A percentile compares a stretch with the other conserved stretches of the same genome.
Evolutionary conservation across 2,113 vertebrate genomes (phyloP).

Genomic region (Notarius lentiginosus): DNA sequence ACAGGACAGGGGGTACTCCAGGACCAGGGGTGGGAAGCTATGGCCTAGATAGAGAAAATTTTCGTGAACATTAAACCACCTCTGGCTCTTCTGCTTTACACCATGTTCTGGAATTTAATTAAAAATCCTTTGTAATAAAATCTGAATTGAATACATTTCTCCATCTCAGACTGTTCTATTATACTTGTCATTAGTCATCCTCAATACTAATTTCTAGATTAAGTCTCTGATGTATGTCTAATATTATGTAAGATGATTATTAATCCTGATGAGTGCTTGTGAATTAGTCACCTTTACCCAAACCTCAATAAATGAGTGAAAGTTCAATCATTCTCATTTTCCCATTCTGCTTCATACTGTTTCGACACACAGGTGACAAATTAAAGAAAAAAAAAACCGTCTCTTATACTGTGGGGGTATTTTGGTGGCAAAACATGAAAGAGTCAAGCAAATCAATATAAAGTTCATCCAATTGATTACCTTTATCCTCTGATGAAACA

Average conservation of each 20-base stretch:
- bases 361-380: not conserved
- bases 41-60: not conserved
- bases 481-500: not conserved
- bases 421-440: not conserved
- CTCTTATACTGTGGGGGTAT: not conserved
- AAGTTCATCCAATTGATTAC: not conserved
- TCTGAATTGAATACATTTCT: not conserved
- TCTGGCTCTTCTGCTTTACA: not conserved
- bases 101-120: not conserved
- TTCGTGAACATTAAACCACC: not conserved
- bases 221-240: not conserved
- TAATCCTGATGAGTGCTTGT: not conserved
- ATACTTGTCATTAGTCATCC: not conserved
- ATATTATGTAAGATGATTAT: not conserved
- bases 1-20: not conserved
- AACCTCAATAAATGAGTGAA: not conserved
- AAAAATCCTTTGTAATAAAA: slow-evolving; percentile 2
- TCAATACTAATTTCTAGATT: not conserved
- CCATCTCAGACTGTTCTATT: not conserved
- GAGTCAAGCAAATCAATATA: not conserved
- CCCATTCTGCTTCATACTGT: not conserved
- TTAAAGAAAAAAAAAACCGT: not conserved
- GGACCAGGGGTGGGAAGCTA: not conserved
- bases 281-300: not conserved
- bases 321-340: not conserved